Percentiles rank a stretch among this genome's conserved stretches.
Evolutionary conservation across 2,888 invertebrate genomes (phyloP).

Genomic region (Ariolimax columbianus): DNA sequence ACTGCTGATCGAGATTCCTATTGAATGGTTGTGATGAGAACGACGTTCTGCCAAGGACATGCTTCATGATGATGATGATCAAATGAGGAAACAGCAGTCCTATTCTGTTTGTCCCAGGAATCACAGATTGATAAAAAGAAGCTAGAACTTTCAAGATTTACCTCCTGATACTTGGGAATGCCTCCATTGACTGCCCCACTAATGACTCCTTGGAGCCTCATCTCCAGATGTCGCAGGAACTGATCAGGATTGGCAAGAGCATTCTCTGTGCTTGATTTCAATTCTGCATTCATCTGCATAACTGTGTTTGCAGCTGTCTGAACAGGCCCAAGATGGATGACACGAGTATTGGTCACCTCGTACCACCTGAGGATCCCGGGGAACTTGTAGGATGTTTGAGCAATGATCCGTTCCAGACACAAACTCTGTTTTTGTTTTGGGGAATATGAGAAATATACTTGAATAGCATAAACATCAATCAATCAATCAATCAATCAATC

Average conservation of each 20-base stretch:
- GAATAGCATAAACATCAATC: not conserved
- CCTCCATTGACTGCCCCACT: conserved; percentile 77
- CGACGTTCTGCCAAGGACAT: no score
- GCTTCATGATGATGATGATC: no score
- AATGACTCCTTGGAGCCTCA: conserved; percentile 75
- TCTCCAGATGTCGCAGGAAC: conserved; percentile 72
- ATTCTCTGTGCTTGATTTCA: conserved; percentile 86
- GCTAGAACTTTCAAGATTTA: conserved; percentile 49
- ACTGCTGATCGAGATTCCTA: no score
- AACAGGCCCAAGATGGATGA: conserved; percentile 85
- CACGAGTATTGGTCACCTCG: conserved; percentile 85
- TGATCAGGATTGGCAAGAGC: conserved; percentile 82
- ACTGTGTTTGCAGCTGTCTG: conserved; percentile 73
- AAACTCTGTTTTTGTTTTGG: conserved; percentile 66
- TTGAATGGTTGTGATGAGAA: no score
- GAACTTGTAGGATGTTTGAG: conserved; percentile 70
- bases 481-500: no score
- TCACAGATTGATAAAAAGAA: not conserved
- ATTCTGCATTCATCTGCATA: conserved; percentile 66
- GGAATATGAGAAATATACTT: not conserved
- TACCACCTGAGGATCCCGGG: conserved; percentile 78
- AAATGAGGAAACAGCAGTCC: no score
- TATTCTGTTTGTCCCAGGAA: no score
- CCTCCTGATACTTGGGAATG: conserved; percentile 76
- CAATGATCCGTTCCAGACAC: conserved; percentile 72